Evolutionary conservation across 2,888 invertebrate species (phyloP).

Genomic region (Crioceris asparagi): DNA sequence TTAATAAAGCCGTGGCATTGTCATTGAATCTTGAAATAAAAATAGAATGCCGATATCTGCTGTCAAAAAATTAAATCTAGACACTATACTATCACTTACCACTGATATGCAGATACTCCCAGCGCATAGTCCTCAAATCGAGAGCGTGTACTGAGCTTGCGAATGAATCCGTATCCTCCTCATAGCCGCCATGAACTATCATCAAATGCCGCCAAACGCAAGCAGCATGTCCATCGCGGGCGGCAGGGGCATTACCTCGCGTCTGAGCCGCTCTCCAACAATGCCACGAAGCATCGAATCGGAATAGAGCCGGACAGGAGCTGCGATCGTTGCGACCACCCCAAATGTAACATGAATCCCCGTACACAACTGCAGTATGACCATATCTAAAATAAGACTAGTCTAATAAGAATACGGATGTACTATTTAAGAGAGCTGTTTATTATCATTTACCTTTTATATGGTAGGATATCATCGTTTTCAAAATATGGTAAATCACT

Average conservation of each 20-base stretch:
- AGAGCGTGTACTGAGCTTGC: constrained; percentile 68
- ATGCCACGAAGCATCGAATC: constrained; percentile 64
- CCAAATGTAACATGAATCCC: constrained; percentile 75
- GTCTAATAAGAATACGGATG: not conserved
- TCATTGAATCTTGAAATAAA: too few relatives aligned
- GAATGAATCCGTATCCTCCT: constrained; percentile 71
- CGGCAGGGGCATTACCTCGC: constrained; percentile 61
- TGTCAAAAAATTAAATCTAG: too few relatives aligned
- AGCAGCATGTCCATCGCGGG: constrained; percentile 87
- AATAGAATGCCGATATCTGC: too few relatives aligned
- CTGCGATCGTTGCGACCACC: constrained; percentile 83
- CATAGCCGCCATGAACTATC: constrained; percentile 88
- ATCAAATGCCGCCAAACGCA: constrained; percentile 68
- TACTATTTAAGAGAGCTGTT: not conserved
- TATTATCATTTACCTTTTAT: constrained; percentile 46
- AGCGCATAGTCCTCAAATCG: constrained; percentile 60
- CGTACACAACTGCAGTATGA: constrained; percentile 77
- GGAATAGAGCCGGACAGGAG: constrained; percentile 69
- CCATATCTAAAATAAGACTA: constrained; percentile 49
- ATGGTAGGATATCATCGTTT: constrained; percentile 49
- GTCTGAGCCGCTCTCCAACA: constrained; percentile 58
- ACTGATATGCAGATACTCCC: constrained; percentile 52
- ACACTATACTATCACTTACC: constrained; percentile 40
- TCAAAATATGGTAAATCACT: constrained; percentile 41
- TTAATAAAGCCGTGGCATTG: too few relatives aligned